phyloP scores from a whole-genome alignment of 2,888 invertebrate genomes.

The Lasioglossum malachurum region DNA sequence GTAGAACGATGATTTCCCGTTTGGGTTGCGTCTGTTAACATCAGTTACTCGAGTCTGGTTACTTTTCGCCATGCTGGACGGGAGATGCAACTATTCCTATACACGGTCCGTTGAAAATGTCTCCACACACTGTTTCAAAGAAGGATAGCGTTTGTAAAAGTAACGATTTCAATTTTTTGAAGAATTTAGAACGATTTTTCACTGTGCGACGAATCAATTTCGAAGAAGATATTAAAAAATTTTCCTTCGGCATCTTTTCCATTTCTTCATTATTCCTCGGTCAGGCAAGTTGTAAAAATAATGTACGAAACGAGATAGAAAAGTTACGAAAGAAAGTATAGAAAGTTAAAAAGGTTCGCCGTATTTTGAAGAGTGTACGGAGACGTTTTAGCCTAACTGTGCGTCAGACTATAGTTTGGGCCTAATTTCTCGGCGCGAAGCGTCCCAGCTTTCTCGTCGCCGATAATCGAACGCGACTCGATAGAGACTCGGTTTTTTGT shows the following conservation, averaged over 20 bases:
- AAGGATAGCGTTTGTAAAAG: not conserved
- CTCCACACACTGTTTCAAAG: not conserved
- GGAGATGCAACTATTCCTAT: not conserved
- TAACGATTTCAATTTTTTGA: not conserved
- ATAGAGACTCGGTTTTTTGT: conserved; percentile 37
- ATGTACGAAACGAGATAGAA: too few relatives aligned
- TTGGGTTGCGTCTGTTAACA: not conserved
- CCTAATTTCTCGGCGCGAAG: conserved; percentile 27
- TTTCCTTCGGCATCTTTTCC: not conserved
- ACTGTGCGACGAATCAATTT: not conserved
- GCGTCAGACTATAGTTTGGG: conserved; percentile 21
- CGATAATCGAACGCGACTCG: not conserved
- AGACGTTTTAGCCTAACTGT: conserved; percentile 6
- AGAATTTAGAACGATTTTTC: not conserved
- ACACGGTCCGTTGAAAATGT: not conserved
- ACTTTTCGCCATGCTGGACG: not conserved
- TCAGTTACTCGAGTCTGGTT: not conserved
- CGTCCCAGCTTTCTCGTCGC: not conserved
- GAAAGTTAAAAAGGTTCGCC: not conserved
- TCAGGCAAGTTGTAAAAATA: too few relatives aligned
- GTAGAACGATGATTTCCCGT: not conserved
- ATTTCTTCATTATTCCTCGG: too few relatives aligned
- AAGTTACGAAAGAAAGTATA: too few relatives aligned
- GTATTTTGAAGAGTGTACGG: conserved; percentile 2
- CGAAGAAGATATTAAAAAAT: not conserved